A percentile compares a stretch with the other conserved stretches of the same genome.
phyloP scores from a whole-genome alignment of 2,797 vertebrate species.

The Streptopelia turtur region DNA sequence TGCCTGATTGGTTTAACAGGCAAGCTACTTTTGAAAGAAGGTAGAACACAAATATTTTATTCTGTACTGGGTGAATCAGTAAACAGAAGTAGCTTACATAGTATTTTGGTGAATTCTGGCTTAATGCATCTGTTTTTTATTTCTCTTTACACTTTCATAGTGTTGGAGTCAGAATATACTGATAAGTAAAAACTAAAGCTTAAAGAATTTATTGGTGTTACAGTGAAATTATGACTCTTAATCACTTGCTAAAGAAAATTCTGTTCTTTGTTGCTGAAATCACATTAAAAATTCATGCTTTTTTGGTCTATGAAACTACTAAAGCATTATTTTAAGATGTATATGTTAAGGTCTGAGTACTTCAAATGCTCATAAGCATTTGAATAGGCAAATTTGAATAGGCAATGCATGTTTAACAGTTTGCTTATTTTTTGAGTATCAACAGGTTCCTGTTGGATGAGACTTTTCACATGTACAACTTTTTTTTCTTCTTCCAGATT shows the following conservation, averaged over 20 bases:
- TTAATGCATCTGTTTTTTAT: not conserved
- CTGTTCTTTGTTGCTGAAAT: not conserved
- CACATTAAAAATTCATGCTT: not conserved
- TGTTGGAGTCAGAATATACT: not conserved
- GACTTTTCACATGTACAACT: fast-evolving
- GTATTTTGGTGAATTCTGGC: not conserved
- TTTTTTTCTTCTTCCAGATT: slow-evolving; percentile 43
- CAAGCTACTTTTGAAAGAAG: not conserved
- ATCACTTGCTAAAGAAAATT: not conserved
- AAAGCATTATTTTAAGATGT: not conserved
- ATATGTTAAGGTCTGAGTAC: not conserved
- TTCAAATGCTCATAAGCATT: not conserved
- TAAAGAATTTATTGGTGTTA: not conserved
- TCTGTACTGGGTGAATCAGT: not conserved
- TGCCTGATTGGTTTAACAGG: not conserved
- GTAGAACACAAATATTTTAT: not conserved
- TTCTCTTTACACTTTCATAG: not conserved
- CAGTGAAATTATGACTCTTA: not conserved
- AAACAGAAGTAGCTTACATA: not conserved
- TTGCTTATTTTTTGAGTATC: not conserved
- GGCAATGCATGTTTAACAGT: not conserved
- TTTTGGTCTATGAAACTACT: not conserved
- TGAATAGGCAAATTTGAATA: not conserved
- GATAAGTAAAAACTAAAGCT: not conserved
- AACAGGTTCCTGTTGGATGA: not conserved